A percentile compares a stretch with the other conserved stretches of the same genome.
These are phyloP conservation scores for Neotoma lepida DNA, from an alignment of 2,113 vertebrate species.

Conservation along the genomic window DNA sequence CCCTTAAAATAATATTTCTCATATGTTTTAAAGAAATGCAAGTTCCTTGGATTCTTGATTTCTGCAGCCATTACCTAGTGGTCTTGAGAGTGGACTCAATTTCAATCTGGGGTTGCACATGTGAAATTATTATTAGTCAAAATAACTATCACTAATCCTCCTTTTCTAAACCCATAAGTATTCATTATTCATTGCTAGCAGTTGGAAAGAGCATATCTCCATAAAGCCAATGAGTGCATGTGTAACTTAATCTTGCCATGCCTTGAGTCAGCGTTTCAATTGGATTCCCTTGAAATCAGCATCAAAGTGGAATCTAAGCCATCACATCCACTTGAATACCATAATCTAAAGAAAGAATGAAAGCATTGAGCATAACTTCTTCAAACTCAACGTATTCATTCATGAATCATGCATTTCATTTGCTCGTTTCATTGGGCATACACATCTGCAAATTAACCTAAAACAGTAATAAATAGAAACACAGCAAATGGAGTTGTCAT, in stretches of 20 bases:
- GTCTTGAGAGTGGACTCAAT: not conserved
- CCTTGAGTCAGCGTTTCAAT: not conserved
- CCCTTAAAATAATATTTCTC: not conserved
- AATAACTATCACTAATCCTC: not conserved
- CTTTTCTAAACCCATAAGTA: not conserved
- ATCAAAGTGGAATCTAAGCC: not conserved
- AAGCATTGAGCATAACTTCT: not conserved
- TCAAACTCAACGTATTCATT: not conserved
- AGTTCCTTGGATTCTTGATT: not conserved
- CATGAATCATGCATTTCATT: conserved; percentile 14
- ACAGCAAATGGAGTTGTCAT: not conserved
- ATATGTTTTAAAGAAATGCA: not conserved
- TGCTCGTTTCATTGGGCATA: not conserved
- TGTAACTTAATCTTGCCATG: not conserved
- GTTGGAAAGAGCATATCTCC: not conserved
- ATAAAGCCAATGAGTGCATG: not conserved
- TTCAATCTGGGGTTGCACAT: not conserved
- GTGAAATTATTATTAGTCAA: not conserved
- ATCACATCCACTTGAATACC: not conserved
- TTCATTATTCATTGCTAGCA: not conserved
- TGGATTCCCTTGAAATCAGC: not conserved
- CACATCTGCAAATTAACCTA: not conserved
- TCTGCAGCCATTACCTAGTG: not conserved
- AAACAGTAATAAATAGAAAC: conserved; percentile 7
- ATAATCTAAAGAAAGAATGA: not conserved